phyloP scores from a whole-genome alignment of 2,797 vertebrate genomes.

The Epinephelus malabaricus region DNA sequence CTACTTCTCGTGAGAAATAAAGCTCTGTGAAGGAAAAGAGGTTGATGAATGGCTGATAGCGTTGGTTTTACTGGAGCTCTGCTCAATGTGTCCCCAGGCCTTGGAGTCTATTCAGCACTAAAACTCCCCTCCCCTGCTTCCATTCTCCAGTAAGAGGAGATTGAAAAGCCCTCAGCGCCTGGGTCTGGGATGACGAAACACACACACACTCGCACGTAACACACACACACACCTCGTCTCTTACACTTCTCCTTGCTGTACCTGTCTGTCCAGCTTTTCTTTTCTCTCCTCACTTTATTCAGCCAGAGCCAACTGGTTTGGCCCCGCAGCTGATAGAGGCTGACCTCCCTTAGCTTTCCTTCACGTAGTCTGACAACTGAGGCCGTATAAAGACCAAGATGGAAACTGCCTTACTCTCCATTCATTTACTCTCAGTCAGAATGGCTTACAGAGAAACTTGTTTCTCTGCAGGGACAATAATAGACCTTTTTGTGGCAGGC shows the following conservation, averaged over 20 bases:
- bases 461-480: not conserved
- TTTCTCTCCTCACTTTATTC: slow-evolving; percentile 29
- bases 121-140: slow-evolving; percentile 32
- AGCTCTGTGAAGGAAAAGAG: slow-evolving; percentile 19
- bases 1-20: slow-evolving; percentile 37
- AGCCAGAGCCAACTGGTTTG: slow-evolving; percentile 47
- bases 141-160: slow-evolving; percentile 37
- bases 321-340: slow-evolving; percentile 26
- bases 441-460: not conserved
- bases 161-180: slow-evolving; percentile 32
- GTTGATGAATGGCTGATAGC: slow-evolving; percentile 59
- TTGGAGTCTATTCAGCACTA: slow-evolving; percentile 36
- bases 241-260: slow-evolving; percentile 23
- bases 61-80: slow-evolving; percentile 35
- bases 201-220: slow-evolving; percentile 15
- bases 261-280: slow-evolving; percentile 33
- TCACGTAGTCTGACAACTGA: slow-evolving; percentile 28
- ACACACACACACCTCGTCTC: slow-evolving; percentile 3
- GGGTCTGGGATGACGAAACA: slow-evolving; percentile 37
- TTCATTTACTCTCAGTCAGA: slow-evolving; percentile 3
- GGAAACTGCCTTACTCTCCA: slow-evolving; percentile 34
- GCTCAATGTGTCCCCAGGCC: slow-evolving; percentile 50
- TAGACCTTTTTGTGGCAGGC: not conserved
- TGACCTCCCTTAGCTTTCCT: slow-evolving; percentile 44
- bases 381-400: slow-evolving; percentile 17